Base-by-base conservation (phyloP, 2,113 vertebrate genomes). In the Calyptomena viridis region DNA sequence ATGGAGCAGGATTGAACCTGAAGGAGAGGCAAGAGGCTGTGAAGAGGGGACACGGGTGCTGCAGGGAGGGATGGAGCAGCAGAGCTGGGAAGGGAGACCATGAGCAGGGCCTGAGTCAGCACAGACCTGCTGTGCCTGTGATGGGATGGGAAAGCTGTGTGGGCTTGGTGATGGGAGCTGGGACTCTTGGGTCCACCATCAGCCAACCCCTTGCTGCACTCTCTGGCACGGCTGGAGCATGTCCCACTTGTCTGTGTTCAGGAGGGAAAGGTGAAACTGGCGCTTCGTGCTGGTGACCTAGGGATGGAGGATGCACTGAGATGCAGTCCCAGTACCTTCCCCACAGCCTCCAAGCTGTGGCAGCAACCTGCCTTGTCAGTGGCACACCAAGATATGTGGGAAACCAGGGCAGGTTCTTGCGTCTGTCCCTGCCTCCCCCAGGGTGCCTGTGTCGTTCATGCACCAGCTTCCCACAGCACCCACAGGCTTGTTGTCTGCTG, bases 251-350 rank as follows among this genome's bases (percentile, higher is more conserved):
- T 5, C 20, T 50, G 28, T 8, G 39, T 13, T 60, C 0, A 0
- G 46, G 39, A 67, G 69, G 58, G 53, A 58, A 53, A 17, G 37
- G 73, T 31, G 28, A 55, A 40, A 15, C 40, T 56, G 81, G 42
- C 11, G 6, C 24, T 89, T 58, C 2, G 3, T 66, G 2, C 2
- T 0, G 0, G 18, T n/a, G 46, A 16, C 7, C 14, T 1, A 12
- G 31, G 33, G 14, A 5, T 42, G 35, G 55, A 56, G 33, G 74
- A 62, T 71, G 33, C 3, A 1, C 49, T 52, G 73, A 39, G 80
- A 33, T 47, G n/a, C 63, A 66, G 9, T 37, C 30, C 23, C 67
- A 75, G 30, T 1, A 1, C 56, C 47, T 80, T 90, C 22, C 58
- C 30, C 0, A 2, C 3, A 5, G 49, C 28, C 63, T 62, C 73